These are phyloP conservation scores for Entelurus aequoreus DNA, from an alignment of 2,113 vertebrate species.

Conservation along the genomic window DNA sequence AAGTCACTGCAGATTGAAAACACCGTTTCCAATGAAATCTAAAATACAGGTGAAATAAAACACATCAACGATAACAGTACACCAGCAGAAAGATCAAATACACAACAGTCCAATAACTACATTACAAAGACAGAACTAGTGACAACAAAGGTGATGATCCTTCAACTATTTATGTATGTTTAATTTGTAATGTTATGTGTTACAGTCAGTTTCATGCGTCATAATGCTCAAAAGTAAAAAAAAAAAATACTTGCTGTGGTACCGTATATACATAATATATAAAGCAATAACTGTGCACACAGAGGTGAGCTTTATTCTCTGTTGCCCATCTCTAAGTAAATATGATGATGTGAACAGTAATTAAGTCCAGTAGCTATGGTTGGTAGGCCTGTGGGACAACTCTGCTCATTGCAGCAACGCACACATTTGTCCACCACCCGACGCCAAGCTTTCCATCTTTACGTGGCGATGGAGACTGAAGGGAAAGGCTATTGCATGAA, in stretches of 20 bases:
- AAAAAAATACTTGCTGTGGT: slow-evolving; percentile 25
- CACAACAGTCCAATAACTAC: too few species aligned
- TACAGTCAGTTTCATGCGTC: too few species aligned
- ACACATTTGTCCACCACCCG: slow-evolving; percentile 52
- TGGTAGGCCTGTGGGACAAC: slow-evolving; percentile 58
- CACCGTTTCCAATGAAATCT: too few species aligned
- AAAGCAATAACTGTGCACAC: slow-evolving; percentile 49
- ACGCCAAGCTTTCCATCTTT: slow-evolving; percentile 56
- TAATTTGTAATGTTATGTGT: too few species aligned
- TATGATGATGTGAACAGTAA: slow-evolving; percentile 71
- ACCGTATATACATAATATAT: slow-evolving; percentile 9
- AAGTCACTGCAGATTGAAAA: too few species aligned
- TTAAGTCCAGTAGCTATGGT: slow-evolving; percentile 67
- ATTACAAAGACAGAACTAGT: too few species aligned
- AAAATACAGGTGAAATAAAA: too few species aligned
- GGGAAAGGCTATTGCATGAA: slow-evolving; percentile 64
- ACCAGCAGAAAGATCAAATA: too few species aligned
- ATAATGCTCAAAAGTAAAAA: slow-evolving; percentile 32
- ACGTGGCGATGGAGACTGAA: slow-evolving; percentile 54
- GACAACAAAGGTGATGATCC: too few species aligned
- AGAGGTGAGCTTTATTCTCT: slow-evolving; percentile 52
- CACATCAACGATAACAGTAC: too few species aligned
- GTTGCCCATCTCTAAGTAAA: slow-evolving; percentile 62
- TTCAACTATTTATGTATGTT: too few species aligned
- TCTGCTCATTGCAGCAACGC: slow-evolving; percentile 48